Evolutionary conservation across 2,888 invertebrate species (phyloP), one percentile per base, ranked within the genome.

Genomic region (Crocallis elinguaria): DNA sequence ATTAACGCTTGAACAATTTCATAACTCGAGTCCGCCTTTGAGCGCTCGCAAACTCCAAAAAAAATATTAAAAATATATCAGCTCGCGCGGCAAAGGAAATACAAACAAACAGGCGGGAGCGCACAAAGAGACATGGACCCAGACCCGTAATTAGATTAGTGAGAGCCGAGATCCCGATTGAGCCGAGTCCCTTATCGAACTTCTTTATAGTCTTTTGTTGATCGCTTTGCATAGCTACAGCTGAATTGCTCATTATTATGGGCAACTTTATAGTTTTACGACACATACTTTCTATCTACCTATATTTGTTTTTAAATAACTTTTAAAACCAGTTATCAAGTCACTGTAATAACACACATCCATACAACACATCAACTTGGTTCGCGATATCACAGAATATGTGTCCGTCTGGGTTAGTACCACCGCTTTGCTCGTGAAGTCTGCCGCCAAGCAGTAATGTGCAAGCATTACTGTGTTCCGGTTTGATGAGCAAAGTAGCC

Each of bases 1-100:
- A 87, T 88, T 88, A 87, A 88, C 89, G 90, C 88, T 88, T 74
- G 69, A 90, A 90, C 89, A 86, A 89, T 88, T 88, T 88, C 86
- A 89, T 86, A 90, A 90, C 90, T 89, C 84, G 74, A 70, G 69
- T 79, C 77, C 78, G 87, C 86, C 88, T 90, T 90, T 89, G 89
- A 89, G 85, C 81, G 77, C 66, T 74, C 67, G 66, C 71, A 72
- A 74, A 73, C 73, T 77, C 77, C 63, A 69, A 69, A 76, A 77
- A 79, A 79, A 79, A 81, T 81, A 78, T 79, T 81, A 83, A 82
- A 82, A 79, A 74, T 75, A 82, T 79, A 82, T 82, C 77, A 76
- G 77, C 76, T 74, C 68, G 71, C 71, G 68, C 61, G 33, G 69
- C 77, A 76, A 79, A 78, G 74, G 79, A 75, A 80, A 76, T 77